Evolutionary conservation across 2,888 invertebrate species (phyloP).

Genomic region (Drosophila eohydei): DNA sequence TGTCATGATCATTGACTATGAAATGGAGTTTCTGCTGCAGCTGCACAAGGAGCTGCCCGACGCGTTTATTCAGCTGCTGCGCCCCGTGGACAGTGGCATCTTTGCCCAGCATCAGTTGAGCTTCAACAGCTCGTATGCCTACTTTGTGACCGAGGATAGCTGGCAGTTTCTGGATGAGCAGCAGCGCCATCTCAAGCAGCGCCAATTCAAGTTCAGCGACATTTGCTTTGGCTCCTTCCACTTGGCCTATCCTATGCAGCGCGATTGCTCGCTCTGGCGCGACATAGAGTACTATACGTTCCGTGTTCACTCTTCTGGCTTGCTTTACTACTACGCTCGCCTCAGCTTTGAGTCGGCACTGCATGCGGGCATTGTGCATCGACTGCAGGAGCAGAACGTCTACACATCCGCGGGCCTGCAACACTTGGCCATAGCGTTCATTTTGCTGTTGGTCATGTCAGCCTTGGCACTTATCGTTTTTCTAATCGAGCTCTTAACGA

Average conservation of each 20-base stretch:
- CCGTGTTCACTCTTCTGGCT: slow-evolving; percentile 75
- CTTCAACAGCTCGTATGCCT: slow-evolving; percentile 73
- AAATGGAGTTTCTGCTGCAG: slow-evolving; percentile 70
- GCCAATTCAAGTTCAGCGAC: slow-evolving; percentile 71
- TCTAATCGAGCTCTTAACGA: slow-evolving; percentile 37
- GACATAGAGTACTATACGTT: slow-evolving; percentile 74
- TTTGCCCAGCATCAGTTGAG: slow-evolving; percentile 56
- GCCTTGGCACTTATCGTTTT: slow-evolving; percentile 42
- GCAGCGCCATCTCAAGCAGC: slow-evolving; percentile 68
- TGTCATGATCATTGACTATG: slow-evolving; percentile 81
- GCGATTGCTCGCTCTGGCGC: slow-evolving; percentile 77
- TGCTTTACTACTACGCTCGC: slow-evolving; percentile 67
- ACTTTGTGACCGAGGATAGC: slow-evolving; percentile 74
- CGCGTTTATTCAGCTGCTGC: slow-evolving; percentile 60
- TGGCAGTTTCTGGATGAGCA: slow-evolving; percentile 74
- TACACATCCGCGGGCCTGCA: slow-evolving; percentile 72
- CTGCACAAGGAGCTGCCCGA: slow-evolving; percentile 42
- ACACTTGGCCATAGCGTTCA: slow-evolving; percentile 75
- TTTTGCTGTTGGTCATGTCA: slow-evolving; percentile 48
- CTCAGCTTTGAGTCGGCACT: slow-evolving; percentile 70
- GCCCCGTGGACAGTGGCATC: slow-evolving; percentile 63
- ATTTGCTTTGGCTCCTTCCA: slow-evolving; percentile 81
- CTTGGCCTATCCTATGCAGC: slow-evolving; percentile 76
- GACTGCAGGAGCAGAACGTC: slow-evolving; percentile 54
- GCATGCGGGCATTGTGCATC: slow-evolving; percentile 64